A percentile compares a stretch with the other conserved stretches of the same genome.
These are phyloP conservation scores for Melanotaenia boesemani DNA, from an alignment of 2,797 vertebrate genomes.

Conservation along the genomic window DNA sequence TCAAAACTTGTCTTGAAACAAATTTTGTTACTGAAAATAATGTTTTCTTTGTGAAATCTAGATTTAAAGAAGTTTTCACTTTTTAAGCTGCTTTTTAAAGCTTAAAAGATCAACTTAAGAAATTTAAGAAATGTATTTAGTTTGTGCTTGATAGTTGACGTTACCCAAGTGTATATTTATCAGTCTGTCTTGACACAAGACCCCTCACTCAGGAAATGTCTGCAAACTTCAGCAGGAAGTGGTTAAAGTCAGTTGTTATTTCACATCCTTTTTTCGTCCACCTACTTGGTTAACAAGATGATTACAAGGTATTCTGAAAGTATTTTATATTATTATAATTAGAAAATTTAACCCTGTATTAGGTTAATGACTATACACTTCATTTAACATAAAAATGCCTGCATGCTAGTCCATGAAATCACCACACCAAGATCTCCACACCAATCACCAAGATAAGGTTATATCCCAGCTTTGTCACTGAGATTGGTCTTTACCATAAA, in stretches of 20 bases:
- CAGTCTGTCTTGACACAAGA: not conserved
- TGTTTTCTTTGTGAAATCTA: not conserved
- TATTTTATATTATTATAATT: not conserved
- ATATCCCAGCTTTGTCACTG: too few species aligned
- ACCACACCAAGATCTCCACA: too few species aligned
- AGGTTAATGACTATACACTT: too few species aligned
- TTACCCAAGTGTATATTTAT: not conserved
- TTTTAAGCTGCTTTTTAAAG: too few species aligned
- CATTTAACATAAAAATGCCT: too few species aligned
- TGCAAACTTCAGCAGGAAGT: not conserved
- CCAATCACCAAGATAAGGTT: too few species aligned
- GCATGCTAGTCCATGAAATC: too few species aligned
- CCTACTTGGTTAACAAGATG: not conserved
- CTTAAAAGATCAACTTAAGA: not conserved
- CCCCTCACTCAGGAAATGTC: not conserved
- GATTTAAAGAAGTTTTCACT: too few species aligned
- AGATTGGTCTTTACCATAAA: too few species aligned
- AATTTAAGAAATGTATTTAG: too few species aligned
- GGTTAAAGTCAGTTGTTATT: not conserved
- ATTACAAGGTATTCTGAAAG: not conserved
- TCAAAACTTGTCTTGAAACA: not conserved
- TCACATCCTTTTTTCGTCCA: not conserved
- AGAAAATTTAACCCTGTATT: too few species aligned
- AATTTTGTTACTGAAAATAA: not conserved
- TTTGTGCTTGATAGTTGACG: too few species aligned